Base-by-base conservation (phyloP, 2,888 invertebrate genomes). In the Folsomia candida region DNA sequence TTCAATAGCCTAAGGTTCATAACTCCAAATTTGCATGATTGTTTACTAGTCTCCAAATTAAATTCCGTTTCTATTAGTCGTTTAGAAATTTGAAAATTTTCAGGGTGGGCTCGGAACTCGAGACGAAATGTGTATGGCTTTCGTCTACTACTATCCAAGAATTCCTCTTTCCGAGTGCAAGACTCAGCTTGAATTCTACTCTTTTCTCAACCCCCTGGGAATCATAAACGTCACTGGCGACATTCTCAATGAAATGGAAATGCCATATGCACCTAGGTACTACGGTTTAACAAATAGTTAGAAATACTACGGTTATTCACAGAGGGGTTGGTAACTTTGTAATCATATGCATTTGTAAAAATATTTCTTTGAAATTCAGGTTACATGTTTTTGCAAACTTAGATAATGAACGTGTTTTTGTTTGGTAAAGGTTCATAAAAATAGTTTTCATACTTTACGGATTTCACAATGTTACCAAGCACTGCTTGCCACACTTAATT, bases 51-150 rank as follows among this genome's bases (percentile, higher is more conserved):
- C 11, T 47, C 47, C 9, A 11, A 18, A 22, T 14, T 11, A 61
- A 25, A 14, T 11, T 61, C 26, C 11, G 61, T 24, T 63, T 29
- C n/a, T 25, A 28, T 29, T 63, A 18, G 24, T 11, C 11, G 11
- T 25, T 9, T 1, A 9, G 14, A 64, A 37, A 9, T 54, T 29
- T 37, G 65, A 18, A n/a, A 54, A 18, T 58, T 60, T 51, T 11
- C 68, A 82, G 82, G 93, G 93, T 1, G 92, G 92, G n/a, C 91
- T 91, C 82, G 91, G 92, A 0, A 91, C 91, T 0, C 87, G 88
- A 70, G 92, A 94, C 84, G 94, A 94, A 84, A 93, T 93, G 91
- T 94, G 93, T 80, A 84, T 93, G 2, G 90, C 92, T 0, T 93
- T 93, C 82, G 86, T 93, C 0, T 84, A 91, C 6, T 92, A 94